These are phyloP conservation scores for Clarias fuscus DNA, from an alignment of 2,797 vertebrate species.

Conservation along the genomic window DNA sequence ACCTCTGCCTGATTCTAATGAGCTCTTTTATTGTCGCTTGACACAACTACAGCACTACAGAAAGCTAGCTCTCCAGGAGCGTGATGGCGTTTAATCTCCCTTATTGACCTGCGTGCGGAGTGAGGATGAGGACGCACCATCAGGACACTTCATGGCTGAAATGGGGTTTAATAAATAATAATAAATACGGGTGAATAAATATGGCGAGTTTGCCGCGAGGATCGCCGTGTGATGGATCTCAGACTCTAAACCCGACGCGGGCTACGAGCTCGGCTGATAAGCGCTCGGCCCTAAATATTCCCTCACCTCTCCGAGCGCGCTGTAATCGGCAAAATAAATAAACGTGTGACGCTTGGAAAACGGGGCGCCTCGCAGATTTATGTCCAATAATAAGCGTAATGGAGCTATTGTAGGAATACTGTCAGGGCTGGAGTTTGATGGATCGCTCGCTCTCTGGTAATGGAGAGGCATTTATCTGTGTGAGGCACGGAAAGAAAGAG, in stretches of 20 bases:
- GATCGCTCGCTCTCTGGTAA: constrained; percentile 36
- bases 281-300: neutral
- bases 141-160: neutral
- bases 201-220: neutral
- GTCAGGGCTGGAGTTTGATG: constrained; percentile 56
- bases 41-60: too few species aligned
- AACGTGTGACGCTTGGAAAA: neutral
- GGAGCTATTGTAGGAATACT: constrained; percentile 48
- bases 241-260: neutral
- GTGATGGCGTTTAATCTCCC: neutral
- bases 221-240: neutral
- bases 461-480: constrained; percentile 35
- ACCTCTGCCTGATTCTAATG: too few species aligned
- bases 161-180: neutral
- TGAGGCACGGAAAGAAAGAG: neutral
- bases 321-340: constrained; percentile 37
- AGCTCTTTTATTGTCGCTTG: too few species aligned
- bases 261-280: neutral
- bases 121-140: neutral
- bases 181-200: neutral
- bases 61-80: too few species aligned
- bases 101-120: neutral
- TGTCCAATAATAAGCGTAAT: constrained; percentile 69
- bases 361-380: constrained; percentile 41
- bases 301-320: neutral